These are phyloP conservation scores for Mionectes macconnelli DNA, from an alignment of 2,113 vertebrate species.

Conservation along the genomic window DNA sequence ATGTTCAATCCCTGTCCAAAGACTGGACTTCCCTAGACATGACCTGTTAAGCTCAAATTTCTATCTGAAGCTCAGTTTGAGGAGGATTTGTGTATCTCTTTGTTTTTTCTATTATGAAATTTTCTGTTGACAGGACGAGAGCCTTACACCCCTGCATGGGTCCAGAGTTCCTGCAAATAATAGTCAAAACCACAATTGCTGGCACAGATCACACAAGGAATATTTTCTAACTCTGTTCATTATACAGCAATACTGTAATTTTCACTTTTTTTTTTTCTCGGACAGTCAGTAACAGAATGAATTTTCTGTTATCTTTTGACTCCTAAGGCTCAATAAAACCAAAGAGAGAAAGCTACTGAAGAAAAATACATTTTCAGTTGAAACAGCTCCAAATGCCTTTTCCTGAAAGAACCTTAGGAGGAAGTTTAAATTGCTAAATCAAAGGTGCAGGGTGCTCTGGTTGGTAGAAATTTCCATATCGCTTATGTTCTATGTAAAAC, in stretches of 20 bases:
- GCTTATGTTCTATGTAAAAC: background rate
- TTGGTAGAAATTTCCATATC: background rate
- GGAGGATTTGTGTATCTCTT: background rate
- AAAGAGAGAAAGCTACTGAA: background rate
- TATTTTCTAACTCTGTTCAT: background rate
- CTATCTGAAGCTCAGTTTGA: background rate
- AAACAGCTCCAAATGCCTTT: background rate
- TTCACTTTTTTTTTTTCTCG: background rate
- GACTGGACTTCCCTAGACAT: too few relatives aligned
- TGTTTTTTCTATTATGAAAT: background rate
- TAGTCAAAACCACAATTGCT: background rate
- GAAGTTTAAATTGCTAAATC: background rate
- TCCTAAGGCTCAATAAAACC: accelerated
- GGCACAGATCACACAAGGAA: background rate
- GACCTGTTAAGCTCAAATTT: background rate
- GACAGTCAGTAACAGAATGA: too few relatives aligned
- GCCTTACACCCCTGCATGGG: background rate
- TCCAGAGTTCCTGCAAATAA: background rate
- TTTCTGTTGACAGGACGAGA: background rate
- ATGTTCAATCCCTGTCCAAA: background rate
- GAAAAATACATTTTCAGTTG: background rate
- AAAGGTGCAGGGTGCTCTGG: background rate
- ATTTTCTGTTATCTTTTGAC: background rate
- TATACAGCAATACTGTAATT: background rate
- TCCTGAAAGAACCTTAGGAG: background rate